A percentile compares a stretch with the other conserved stretches of the same genome.
These are phyloP conservation scores for Autographa gamma DNA, from an alignment of 2,888 invertebrate genomes.

Conservation along the genomic window DNA sequence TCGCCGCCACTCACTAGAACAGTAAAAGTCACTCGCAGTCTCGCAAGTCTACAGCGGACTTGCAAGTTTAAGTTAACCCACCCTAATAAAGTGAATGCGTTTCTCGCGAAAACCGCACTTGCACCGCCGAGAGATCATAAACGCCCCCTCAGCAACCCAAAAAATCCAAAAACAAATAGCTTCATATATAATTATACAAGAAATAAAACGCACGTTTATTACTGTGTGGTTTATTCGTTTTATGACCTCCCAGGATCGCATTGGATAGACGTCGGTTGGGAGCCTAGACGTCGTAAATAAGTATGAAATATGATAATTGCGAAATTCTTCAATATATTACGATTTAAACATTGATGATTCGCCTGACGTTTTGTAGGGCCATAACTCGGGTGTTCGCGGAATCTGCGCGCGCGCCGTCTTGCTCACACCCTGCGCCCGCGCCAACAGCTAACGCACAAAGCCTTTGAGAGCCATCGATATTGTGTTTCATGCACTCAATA, in stretches of 20 bases:
- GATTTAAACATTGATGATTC: slow-evolving; percentile 88
- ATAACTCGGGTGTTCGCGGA: slow-evolving; percentile 84
- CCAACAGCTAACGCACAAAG: slow-evolving; percentile 57
- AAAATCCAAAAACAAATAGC: slow-evolving; percentile 74
- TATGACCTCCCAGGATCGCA: slow-evolving; percentile 81
- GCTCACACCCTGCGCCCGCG: slow-evolving; percentile 50
- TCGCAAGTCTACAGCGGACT: slow-evolving; percentile 49
- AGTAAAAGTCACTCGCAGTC: slow-evolving; percentile 59
- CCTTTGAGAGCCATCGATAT: slow-evolving; percentile 62
- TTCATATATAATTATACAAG: slow-evolving; percentile 81
- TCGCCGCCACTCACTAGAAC: slow-evolving; percentile 59
- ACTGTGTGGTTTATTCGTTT: slow-evolving; percentile 80
- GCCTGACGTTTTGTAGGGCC: slow-evolving; percentile 86
- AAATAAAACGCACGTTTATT: slow-evolving; percentile 84
- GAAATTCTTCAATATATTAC: slow-evolving; percentile 89
- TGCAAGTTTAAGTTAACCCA: slow-evolving; percentile 51
- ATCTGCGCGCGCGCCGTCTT: slow-evolving; percentile 60
- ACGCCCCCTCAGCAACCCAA: slow-evolving; percentile 58
- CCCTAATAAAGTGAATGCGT: slow-evolving; percentile 48
- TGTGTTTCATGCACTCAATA: slow-evolving; percentile 65
- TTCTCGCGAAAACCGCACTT: slow-evolving; percentile 50
- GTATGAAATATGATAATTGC: slow-evolving; percentile 89
- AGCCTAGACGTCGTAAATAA: slow-evolving; percentile 88
- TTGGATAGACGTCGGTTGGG: slow-evolving; percentile 83
- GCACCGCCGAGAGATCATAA: slow-evolving; percentile 52